Base-by-base conservation (phyloP, 2,797 vertebrate species). In the Danio jaintianensis region DNA sequence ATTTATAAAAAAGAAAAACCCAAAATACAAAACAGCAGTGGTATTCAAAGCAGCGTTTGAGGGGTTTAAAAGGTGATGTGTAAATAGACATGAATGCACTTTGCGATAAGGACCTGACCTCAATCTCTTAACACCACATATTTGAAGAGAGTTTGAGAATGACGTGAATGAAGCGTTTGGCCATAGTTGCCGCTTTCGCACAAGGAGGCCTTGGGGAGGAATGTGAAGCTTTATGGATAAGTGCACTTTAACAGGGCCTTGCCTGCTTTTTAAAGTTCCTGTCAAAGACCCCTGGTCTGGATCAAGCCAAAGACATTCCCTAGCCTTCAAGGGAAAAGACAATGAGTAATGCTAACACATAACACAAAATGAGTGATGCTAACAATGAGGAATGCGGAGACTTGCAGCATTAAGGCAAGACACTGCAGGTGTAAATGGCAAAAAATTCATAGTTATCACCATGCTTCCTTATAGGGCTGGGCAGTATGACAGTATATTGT, bases 161-260 rank as follows among this genome's bases (percentile, higher is more conserved):
- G 77, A 82, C n/a, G 38, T 18, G 56, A 76, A 55, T 29, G 67
- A 72, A 52, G 68, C 2, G 4, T 47, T 42, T 81, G 59, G 4
- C 18, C 29, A 11, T 50, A 76, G 45, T 22, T 13, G 38, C 71
- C 36, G 42, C 15, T 63, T 70, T 64, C 18, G 63, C 75, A 79
- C 56, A 47, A 76, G 72, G 63, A 63, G 66, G 56, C 72, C 58
- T 16, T 13, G 43, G 45, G 55, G 53, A 82, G 86, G 83, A 87
- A 87, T 87, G 79, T 83, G 15, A 71, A 85, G 73, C 79, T 40
- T 71, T 59, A 70, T 43, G 10, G 29, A 79, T 80, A 83, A 83
- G 74, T 80, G 83, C 58, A 75, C 82, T 83, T 82, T 72, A 67
- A 67, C 52, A 22, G 55, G 73, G 75, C 61, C 63, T 69, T 75